Conservation (phyloP, 2,797 vertebrate genomes). For the Rhadinocentrus ornatus region DNA sequence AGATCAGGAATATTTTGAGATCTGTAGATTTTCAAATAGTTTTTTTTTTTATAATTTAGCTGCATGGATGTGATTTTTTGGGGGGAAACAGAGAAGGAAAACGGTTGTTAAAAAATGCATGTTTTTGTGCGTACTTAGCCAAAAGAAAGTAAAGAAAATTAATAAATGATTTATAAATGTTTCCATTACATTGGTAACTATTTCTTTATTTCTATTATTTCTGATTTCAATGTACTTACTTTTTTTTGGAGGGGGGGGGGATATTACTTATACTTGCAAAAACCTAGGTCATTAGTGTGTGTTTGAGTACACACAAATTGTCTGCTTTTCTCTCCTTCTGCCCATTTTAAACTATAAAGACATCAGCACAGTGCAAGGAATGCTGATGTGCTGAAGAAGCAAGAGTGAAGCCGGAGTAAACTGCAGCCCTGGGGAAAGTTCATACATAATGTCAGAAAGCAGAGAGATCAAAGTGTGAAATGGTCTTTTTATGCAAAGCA, state of each 20-base stretch:
- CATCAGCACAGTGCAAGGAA: constrained; percentile 35
- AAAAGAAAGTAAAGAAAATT: constrained; percentile 1
- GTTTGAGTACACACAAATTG: not conserved
- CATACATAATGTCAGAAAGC: constrained; percentile 35
- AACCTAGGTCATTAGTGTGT: not conserved
- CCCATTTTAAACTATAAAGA: constrained; percentile 46
- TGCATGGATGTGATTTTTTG: not conserved
- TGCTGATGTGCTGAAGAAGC: constrained; percentile 38
- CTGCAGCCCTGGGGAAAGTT: constrained; percentile 43
- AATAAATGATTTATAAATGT: not conserved
- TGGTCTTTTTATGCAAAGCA: constrained; percentile 48
- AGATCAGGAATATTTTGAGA: not conserved
- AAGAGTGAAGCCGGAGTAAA: constrained; percentile 36
- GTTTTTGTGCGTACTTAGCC: not conserved
- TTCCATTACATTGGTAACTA: not conserved
- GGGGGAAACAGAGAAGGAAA: not conserved
- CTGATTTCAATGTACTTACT: not conserved
- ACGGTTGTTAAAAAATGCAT: not conserved
- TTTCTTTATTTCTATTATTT: too few species aligned
- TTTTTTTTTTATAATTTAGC: not conserved
- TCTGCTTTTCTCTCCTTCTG: constrained; percentile 10
- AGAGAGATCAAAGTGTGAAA: constrained; percentile 59
- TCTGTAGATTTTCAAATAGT: not conserved
- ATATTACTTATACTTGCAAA: not conserved
- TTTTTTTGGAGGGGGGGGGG: not conserved